These are phyloP conservation scores for Epirrita christyi DNA, from an alignment of 2,888 invertebrate genomes.

Conservation along the genomic window DNA sequence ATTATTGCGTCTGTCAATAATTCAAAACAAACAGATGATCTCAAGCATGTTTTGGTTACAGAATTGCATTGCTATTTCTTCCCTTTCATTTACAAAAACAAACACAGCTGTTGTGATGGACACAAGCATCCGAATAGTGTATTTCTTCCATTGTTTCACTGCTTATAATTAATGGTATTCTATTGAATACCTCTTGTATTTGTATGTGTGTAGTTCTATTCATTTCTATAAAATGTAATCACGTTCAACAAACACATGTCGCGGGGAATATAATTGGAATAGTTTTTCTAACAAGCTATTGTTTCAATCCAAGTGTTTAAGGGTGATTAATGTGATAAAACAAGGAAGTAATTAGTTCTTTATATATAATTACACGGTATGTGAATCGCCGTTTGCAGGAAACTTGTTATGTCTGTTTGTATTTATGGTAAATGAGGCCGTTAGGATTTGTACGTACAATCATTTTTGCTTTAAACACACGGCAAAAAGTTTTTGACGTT, in stretches of 20 bases:
- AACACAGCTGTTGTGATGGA: slow-evolving; percentile 2
- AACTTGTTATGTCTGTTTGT: slow-evolving; percentile 19
- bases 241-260: slow-evolving; percentile 15
- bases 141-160: slow-evolving; percentile 33
- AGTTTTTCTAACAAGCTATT: slow-evolving; percentile 63
- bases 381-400: slow-evolving; percentile 36
- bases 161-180: slow-evolving; percentile 31
- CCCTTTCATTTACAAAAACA: background rate
- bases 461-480: too few species aligned
- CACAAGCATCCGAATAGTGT: slow-evolving; percentile 19
- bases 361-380: slow-evolving; percentile 40
- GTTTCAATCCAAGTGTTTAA: slow-evolving; percentile 47
- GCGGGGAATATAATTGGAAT: slow-evolving; percentile 39
- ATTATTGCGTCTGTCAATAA: too few species aligned
- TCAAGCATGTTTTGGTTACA: too few species aligned
- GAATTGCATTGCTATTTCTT: too few species aligned
- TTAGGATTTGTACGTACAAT: too few species aligned
- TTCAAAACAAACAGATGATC: too few species aligned
- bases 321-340: slow-evolving; percentile 52
- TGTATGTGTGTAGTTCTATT: slow-evolving; percentile 11
- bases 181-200: slow-evolving; percentile 18
- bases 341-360: slow-evolving; percentile 55
- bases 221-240: slow-evolving; percentile 14
- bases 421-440: slow-evolving; percentile 16
- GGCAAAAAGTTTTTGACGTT: too few species aligned